Conservation (phyloP, 2,888 invertebrate species). For the Encarsia formosa region DNA sequence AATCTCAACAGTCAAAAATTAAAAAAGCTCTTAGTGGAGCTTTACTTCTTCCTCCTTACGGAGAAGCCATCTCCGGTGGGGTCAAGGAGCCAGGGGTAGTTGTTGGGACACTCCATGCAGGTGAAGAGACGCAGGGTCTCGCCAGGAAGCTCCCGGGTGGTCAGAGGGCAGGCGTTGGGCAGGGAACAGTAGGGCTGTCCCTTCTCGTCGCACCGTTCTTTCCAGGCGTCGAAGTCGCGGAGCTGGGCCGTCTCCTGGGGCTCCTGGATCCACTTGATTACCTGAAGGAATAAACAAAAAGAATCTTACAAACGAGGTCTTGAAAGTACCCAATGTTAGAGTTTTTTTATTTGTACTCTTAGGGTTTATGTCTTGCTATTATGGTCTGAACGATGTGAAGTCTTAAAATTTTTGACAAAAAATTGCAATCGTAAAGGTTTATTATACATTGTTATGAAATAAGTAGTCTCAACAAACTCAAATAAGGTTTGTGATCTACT, state of each 20-base stretch:
- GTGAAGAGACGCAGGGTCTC: constrained; percentile 90
- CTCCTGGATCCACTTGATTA: constrained; percentile 95
- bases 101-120: constrained; percentile 93
- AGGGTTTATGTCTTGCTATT: too few relatives aligned
- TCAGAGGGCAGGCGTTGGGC: constrained; percentile 86
- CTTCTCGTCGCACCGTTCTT: constrained; percentile 91
- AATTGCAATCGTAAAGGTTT: too few relatives aligned
- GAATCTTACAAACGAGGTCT: neutral
- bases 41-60: constrained; percentile 56
- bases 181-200: constrained; percentile 89
- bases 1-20: too few relatives aligned
- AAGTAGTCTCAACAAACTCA: too few relatives aligned
- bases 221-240: constrained; percentile 92
- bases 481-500: too few relatives aligned
- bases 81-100: constrained; percentile 92
- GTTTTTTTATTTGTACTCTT: too few relatives aligned
- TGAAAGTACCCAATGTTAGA: too few relatives aligned
- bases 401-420: too few relatives aligned
- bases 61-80: constrained; percentile 92
- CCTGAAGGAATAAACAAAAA: constrained; percentile 54
- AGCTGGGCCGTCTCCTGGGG: constrained; percentile 83
- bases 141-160: constrained; percentile 84
- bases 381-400: too few relatives aligned
- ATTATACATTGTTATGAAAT: too few relatives aligned
- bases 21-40: too few relatives aligned